These are phyloP conservation scores for Brachionus plicatilis DNA, from an alignment of 1,140 invertebrate genomes.

Conservation along the genomic window DNA sequence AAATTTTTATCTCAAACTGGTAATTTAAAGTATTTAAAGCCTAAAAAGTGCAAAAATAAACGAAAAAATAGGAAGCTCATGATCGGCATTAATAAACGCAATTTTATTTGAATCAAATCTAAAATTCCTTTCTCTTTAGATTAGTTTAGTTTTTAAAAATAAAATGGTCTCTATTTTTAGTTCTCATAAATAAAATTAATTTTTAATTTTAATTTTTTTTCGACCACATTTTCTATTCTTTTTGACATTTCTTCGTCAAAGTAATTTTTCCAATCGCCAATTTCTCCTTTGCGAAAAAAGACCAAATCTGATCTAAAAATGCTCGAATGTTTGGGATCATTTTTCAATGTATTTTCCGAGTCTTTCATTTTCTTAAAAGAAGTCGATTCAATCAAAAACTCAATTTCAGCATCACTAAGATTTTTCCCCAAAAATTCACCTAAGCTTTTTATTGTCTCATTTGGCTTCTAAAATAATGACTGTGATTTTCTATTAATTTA, in stretches of 20 bases:
- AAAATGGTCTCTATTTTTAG: not conserved
- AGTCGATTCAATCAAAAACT: not conserved
- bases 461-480: not conserved
- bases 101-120: too few species aligned
- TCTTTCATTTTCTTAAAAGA: slow-evolving; percentile 19
- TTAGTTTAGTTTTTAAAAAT: too few species aligned
- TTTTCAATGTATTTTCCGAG: not conserved
- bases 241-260: not conserved
- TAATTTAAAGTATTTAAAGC: too few species aligned
- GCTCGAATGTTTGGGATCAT: not conserved
- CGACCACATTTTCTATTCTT: not conserved
- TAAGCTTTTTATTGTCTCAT: not conserved
- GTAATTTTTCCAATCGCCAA: not conserved
- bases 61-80: too few species aligned
- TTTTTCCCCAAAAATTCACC: not conserved
- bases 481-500: not conserved
- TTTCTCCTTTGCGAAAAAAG: not conserved
- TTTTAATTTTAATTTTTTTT: not conserved
- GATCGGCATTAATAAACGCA: too few species aligned
- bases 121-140: too few species aligned
- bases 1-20: too few species aligned
- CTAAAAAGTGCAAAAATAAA: too few species aligned
- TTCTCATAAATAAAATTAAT: not conserved
- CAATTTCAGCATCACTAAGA: not conserved
- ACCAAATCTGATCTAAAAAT: not conserved